A percentile compares a stretch with the other conserved stretches of the same genome.
Conservation (phyloP, 37 sponge, comb jelly and placozoan genomes). For the Beroe ovata region DNA sequence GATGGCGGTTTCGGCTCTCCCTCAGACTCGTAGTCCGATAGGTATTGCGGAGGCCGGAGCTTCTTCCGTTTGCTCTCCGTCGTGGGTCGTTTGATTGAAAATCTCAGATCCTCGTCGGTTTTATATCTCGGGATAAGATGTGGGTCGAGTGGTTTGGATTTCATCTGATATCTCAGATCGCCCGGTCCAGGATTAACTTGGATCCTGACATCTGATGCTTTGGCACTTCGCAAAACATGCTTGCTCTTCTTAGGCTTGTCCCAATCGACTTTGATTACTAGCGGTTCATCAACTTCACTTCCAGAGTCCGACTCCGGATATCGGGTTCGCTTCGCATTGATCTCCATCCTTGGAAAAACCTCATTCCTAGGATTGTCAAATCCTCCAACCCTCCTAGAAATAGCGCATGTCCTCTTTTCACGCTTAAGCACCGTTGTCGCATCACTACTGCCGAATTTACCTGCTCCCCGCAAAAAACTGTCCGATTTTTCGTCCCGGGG, state of each 20-base stretch:
- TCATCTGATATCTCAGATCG: conserved; percentile 49
- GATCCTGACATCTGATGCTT: neutral
- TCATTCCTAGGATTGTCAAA: neutral
- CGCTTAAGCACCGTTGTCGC: neutral
- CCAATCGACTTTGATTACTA: conserved; percentile 6
- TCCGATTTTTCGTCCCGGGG: neutral
- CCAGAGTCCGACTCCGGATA: neutral
- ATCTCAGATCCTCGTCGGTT: conserved; percentile 37
- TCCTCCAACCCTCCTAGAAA: neutral
- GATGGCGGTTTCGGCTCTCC: neutral
- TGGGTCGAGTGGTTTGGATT: conserved; percentile 26
- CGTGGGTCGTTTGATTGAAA: conserved; percentile 27
- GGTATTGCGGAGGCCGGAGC: neutral
- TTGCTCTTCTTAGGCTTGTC: conserved; percentile 4
- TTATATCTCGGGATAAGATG: conserved; percentile 18
- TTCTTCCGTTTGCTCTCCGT: conserved; percentile 54
- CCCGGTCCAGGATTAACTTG: neutral
- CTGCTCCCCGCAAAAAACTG: neutral
- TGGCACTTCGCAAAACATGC: neutral
- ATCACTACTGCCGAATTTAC: neutral
- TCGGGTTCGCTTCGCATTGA: conserved; percentile 13
- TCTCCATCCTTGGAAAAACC: neutral
- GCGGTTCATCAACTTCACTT: conserved; percentile 9
- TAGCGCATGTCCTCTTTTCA: neutral
- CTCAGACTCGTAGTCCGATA: neutral